Conservation (phyloP, 2,797 vertebrate species). For the Streptopelia turtur region DNA sequence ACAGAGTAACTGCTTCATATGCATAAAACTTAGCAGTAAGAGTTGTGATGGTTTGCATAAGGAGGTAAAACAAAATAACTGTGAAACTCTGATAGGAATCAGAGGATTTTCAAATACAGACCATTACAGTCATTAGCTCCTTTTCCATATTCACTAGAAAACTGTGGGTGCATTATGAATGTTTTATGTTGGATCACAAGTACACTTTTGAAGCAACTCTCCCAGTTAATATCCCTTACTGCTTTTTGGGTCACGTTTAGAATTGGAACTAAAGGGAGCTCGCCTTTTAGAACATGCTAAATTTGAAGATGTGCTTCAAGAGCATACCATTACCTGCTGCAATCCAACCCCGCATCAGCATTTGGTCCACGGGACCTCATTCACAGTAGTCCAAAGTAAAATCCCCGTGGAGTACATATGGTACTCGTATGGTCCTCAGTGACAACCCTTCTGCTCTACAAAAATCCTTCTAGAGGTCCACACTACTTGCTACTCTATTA, state of each 20-base stretch:
- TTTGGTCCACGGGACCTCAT: neutral
- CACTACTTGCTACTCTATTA: neutral
- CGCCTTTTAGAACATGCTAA: neutral
- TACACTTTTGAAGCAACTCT: neutral
- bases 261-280: neutral
- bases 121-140: neutral
- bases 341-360: neutral
- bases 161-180: neutral
- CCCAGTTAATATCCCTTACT: neutral
- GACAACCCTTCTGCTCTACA: neutral
- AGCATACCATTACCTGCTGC: neutral
- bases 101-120: neutral
- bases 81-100: neutral
- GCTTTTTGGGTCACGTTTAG: neutral
- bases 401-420: neutral
- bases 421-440: rapidly evolving
- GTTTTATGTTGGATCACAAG: neutral
- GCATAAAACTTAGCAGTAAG: neutral
- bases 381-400: neutral
- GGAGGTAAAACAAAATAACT: neutral
- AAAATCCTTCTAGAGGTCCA: neutral
- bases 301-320: neutral
- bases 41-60: neutral
- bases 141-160: neutral
- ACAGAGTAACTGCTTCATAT: neutral